These are phyloP conservation scores for Eulithis testata DNA, from an alignment of 2,888 invertebrate genomes.

Conservation along the genomic window DNA sequence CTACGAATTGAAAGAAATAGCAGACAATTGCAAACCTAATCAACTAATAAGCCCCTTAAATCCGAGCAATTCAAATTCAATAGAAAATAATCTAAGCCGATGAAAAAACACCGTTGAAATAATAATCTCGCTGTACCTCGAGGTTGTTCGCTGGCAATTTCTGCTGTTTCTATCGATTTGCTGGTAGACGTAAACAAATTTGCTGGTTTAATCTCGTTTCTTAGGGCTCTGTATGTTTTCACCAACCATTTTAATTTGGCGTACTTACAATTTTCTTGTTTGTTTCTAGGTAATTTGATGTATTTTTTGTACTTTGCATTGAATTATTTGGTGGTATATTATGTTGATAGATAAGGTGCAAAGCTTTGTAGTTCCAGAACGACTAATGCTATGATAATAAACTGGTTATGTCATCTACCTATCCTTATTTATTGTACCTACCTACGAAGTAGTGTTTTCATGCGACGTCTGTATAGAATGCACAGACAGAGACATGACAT, in stretches of 20 bases:
- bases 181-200: slow-evolving; percentile 52
- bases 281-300: no score
- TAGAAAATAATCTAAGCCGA: slow-evolving; percentile 31
- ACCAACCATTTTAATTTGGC: neutral
- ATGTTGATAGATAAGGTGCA: no score
- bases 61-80: slow-evolving; percentile 33
- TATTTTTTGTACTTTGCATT: no score
- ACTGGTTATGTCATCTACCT: no score
- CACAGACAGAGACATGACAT: neutral
- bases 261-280: neutral
- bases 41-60: slow-evolving; percentile 35
- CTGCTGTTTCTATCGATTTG: slow-evolving; percentile 49
- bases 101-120: slow-evolving; percentile 19
- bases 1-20: slow-evolving; percentile 13
- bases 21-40: slow-evolving; percentile 29
- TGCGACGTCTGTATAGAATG: neutral
- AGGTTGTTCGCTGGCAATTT: slow-evolving; percentile 50
- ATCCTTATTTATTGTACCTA: no score
- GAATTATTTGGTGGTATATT: no score
- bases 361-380: no score
- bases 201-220: slow-evolving; percentile 46
- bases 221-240: slow-evolving; percentile 34
- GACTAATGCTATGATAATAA: no score
- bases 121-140: slow-evolving; percentile 22
- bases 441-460: no score